Evolutionary conservation across 2,888 invertebrate species (phyloP).

Genomic region (Alentia gelatinosa): DNA sequence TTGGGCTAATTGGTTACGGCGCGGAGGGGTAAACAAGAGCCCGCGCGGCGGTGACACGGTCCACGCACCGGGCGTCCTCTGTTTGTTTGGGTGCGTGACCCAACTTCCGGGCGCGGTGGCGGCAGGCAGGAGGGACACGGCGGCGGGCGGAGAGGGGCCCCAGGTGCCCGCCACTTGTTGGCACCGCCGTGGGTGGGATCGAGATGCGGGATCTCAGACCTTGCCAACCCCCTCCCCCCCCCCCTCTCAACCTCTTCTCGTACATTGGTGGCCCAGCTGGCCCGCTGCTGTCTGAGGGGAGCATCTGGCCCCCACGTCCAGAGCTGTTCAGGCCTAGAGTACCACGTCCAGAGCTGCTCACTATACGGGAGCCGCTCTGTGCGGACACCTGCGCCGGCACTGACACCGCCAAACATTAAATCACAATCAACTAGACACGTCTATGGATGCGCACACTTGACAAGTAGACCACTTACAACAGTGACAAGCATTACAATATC

Average conservation of each 20-base stretch:
- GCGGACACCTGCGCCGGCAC: background rate
- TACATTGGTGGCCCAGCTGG: too few relatives aligned
- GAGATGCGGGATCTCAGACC: too few relatives aligned
- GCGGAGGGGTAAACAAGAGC: background rate
- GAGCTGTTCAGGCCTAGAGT: too few relatives aligned
- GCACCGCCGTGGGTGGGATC: background rate
- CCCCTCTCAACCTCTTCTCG: background rate
- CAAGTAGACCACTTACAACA: too few relatives aligned
- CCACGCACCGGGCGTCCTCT: background rate
- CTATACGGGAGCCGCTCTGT: background rate
- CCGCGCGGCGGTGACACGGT: background rate
- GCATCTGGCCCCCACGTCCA: background rate
- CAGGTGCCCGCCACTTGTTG: constrained; percentile 40
- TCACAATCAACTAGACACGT: background rate
- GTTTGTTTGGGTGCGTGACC: constrained; percentile 34
- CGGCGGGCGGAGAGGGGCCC: background rate
- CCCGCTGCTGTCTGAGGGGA: background rate
- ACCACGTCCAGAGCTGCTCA: background rate
- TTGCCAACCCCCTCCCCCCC: background rate
- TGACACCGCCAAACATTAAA: background rate
- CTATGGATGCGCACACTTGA: too few relatives aligned
- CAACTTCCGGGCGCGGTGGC: background rate
- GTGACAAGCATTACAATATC: too few relatives aligned
- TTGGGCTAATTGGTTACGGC: background rate
- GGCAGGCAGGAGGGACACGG: too few relatives aligned